These are phyloP conservation scores for Hypomecis punctinalis DNA, from an alignment of 2,888 invertebrate genomes.

Conservation along the genomic window DNA sequence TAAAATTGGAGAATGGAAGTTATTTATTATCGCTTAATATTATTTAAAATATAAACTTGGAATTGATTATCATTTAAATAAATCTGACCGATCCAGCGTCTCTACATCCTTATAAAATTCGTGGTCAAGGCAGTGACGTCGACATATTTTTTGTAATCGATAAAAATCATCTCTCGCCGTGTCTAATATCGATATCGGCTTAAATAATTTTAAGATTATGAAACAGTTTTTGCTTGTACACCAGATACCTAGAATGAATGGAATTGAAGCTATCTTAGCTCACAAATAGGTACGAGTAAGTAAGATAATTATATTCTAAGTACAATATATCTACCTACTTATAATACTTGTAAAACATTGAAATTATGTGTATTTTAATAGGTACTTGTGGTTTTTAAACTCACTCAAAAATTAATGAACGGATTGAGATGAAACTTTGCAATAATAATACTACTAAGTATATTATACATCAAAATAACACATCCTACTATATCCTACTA, in stretches of 20 bases:
- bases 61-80: neutral
- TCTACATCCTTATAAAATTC: slow-evolving; percentile 34
- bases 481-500: too few relatives aligned
- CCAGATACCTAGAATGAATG: slow-evolving; percentile 8
- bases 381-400: too few relatives aligned
- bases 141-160: slow-evolving; percentile 71
- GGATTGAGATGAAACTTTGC: too few relatives aligned
- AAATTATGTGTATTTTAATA: too few relatives aligned
- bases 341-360: neutral
- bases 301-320: too few relatives aligned
- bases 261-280: neutral
- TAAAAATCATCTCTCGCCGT: slow-evolving; percentile 62
- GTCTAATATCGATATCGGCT: slow-evolving; percentile 74
- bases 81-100: slow-evolving; percentile 39
- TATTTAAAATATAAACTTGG: too few relatives aligned
- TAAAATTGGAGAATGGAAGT: too few relatives aligned
- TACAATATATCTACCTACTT: too few relatives aligned
- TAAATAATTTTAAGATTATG: slow-evolving; percentile 67
- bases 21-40: too few relatives aligned
- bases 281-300: neutral
- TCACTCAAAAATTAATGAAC: too few relatives aligned
- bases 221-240: slow-evolving; percentile 59
- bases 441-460: too few relatives aligned
- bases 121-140: slow-evolving; percentile 66
- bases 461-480: too few relatives aligned